phyloP scores from a whole-genome alignment of 2,113 vertebrate genomes.

The Spizaetus ornatus region DNA sequence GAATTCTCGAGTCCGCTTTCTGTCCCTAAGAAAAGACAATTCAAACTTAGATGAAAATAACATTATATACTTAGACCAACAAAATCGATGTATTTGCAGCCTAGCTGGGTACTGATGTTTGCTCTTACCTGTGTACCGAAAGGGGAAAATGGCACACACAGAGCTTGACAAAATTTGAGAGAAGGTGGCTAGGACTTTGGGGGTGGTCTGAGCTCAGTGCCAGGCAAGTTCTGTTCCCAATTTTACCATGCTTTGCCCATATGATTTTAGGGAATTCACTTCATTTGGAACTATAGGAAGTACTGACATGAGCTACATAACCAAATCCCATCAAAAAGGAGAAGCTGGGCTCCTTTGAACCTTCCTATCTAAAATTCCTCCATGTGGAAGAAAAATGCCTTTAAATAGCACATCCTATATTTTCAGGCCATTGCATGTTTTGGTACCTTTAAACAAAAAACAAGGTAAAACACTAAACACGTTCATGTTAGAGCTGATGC shows the following conservation, averaged over 20 bases:
- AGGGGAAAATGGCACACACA: neutral
- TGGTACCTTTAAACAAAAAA: neutral
- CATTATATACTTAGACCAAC: neutral
- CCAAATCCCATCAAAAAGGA: neutral
- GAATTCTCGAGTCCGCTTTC: conserved; percentile 83
- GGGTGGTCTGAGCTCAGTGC: neutral
- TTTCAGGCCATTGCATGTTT: neutral
- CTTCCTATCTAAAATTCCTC: neutral
- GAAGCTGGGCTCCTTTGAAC: neutral
- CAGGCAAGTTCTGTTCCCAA: neutral
- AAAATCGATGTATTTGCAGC: neutral
- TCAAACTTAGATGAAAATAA: neutral
- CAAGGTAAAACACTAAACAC: neutral
- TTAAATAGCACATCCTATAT: neutral
- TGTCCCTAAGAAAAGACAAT: conserved; percentile 76
- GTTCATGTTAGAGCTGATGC: neutral
- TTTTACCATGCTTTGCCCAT: neutral
- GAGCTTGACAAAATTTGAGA: neutral
- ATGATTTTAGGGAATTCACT: neutral
- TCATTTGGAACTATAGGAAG: neutral
- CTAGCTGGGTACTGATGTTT: neutral
- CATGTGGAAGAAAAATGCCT: neutral
- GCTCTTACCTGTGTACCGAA: neutral
- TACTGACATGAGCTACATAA: neutral
- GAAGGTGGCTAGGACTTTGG: neutral